A percentile compares a stretch with the other conserved stretches of the same genome.
Conservation (phyloP, 2,113 vertebrate genomes). For the Erythrocebus patas region DNA sequence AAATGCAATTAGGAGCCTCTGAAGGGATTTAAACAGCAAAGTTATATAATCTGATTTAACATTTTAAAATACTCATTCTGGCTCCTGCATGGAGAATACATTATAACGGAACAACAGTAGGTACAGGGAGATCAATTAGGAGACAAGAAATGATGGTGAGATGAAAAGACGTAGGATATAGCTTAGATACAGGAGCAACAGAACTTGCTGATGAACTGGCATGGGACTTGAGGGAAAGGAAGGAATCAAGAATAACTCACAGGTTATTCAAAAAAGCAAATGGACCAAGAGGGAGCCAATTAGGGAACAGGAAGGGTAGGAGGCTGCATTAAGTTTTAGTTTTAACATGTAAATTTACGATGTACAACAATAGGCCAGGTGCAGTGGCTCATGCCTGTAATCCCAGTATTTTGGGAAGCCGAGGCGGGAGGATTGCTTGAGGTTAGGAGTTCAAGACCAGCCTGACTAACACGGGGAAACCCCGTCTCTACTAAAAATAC, state of each 20-base stretch:
- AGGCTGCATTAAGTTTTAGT: not conserved
- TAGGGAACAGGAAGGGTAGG: not conserved
- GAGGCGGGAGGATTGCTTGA: too few relatives aligned
- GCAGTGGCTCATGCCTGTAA: too few relatives aligned
- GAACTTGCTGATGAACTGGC: not conserved
- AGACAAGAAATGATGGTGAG: not conserved
- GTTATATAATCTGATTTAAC: not conserved
- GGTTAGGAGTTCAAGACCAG: too few relatives aligned
- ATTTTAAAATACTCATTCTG: not conserved
- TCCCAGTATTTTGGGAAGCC: too few relatives aligned
- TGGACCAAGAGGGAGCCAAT: not conserved
- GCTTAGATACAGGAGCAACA: not conserved
- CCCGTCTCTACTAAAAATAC: too few relatives aligned
- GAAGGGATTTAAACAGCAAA: not conserved
- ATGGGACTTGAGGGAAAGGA: not conserved
- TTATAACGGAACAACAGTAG: not conserved
- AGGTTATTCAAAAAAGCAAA: not conserved
- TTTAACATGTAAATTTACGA: not conserved
- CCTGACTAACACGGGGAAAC: too few relatives aligned
- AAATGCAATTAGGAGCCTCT: not conserved
- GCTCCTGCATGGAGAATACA: not conserved
- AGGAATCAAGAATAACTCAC: not conserved
- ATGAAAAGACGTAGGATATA: not conserved
- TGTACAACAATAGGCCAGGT: not conserved
- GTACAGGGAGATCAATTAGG: not conserved